These are phyloP conservation scores for Psilopsiagon aurifrons DNA, from an alignment of 2,113 vertebrate species.

Conservation along the genomic window DNA sequence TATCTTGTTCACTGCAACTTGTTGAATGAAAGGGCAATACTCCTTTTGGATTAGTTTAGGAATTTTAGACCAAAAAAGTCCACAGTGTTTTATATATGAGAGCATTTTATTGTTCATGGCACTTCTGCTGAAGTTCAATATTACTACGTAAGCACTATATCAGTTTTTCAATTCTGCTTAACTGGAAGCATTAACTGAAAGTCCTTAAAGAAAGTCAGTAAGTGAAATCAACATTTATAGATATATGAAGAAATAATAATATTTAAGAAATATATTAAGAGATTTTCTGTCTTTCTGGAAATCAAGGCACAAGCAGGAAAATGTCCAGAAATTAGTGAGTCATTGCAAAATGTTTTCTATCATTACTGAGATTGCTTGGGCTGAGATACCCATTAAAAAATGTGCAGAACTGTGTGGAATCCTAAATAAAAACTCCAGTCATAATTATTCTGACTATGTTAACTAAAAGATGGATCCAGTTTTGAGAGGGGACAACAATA, in stretches of 20 bases:
- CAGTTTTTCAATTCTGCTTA: not conserved
- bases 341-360: not conserved
- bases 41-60: not conserved
- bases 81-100: not conserved
- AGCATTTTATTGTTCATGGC: not conserved
- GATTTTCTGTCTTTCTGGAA: not conserved
- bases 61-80: not conserved
- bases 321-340: not conserved
- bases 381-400: not conserved
- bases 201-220: not conserved
- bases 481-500: not conserved
- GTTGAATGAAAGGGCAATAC: constrained; percentile 18
- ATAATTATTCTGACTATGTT: not conserved
- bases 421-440: not conserved
- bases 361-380: not conserved
- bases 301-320: not conserved
- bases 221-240: not conserved
- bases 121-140: not conserved
- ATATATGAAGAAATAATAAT: not conserved
- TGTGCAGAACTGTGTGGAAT: not conserved
- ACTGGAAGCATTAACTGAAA: not conserved
- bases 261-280: not conserved
- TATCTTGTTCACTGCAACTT: not conserved
- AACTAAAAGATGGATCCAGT: not conserved
- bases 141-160: not conserved